Conservation (phyloP, 2,888 invertebrate species). For the Metellina segmentata region DNA sequence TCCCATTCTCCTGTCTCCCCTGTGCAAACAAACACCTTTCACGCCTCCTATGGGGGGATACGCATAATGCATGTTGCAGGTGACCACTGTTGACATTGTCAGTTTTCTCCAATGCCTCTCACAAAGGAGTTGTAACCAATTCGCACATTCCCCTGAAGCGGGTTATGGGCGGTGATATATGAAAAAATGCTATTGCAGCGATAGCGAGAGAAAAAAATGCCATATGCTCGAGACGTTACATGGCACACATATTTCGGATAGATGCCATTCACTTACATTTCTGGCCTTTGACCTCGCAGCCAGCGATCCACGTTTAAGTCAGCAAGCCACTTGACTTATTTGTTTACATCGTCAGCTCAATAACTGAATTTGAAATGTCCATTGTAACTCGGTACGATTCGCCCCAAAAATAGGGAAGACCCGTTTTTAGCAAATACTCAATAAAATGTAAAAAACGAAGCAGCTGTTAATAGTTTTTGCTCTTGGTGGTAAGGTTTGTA, state of each 20-base stretch:
- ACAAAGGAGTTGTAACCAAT: constrained; percentile 68
- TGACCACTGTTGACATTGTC: constrained; percentile 74
- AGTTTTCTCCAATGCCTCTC: constrained; percentile 16
- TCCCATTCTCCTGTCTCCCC: constrained; percentile 53
- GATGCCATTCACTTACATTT: constrained; percentile 23
- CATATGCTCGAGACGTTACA: constrained; percentile 3
- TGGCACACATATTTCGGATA: constrained; percentile 55
- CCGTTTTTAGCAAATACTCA: too few species aligned
- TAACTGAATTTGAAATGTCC: not conserved
- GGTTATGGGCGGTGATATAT: not conserved
- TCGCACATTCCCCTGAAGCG: not conserved
- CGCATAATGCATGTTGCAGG: constrained; percentile 59
- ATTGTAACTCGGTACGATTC: too few species aligned
- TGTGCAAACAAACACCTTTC: constrained; percentile 75
- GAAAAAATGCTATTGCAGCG: not conserved
- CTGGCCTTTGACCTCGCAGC: constrained; percentile 33
- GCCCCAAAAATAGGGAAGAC: too few species aligned
- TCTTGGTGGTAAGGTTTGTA: too few species aligned
- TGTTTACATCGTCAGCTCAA: not conserved
- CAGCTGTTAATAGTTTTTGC: too few species aligned
- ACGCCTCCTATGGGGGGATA: constrained; percentile 52
- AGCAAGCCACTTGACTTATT: constrained; percentile 5
- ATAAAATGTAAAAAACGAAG: too few species aligned
- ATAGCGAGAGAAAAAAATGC: not conserved
- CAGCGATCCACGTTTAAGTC: too few species aligned